These are phyloP conservation scores for Pseudopipra pipra DNA, from an alignment of 2,113 vertebrate species.

Conservation along the genomic window DNA sequence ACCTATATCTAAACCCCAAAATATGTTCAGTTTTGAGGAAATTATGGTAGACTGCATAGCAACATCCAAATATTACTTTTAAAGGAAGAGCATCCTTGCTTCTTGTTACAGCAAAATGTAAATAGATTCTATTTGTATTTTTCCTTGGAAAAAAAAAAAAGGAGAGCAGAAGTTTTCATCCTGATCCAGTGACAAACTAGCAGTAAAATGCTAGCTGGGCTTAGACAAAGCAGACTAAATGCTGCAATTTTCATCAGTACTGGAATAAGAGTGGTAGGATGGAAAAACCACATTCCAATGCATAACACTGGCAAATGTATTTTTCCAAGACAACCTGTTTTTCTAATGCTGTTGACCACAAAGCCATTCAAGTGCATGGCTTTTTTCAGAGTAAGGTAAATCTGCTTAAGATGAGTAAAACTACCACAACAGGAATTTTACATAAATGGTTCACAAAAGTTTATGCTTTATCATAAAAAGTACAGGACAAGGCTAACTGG, in stretches of 20 bases:
- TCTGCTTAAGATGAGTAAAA: neutral
- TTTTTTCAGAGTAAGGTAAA: neutral
- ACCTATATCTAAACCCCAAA: neutral
- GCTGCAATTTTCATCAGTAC: slow-evolving; percentile 45
- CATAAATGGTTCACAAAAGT: neutral
- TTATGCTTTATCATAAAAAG: neutral
- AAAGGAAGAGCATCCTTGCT: neutral
- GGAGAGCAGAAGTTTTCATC: neutral
- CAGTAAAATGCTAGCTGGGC: slow-evolving; percentile 1
- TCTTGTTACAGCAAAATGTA: neutral
- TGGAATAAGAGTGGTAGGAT: neutral
- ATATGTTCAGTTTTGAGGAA: neutral
- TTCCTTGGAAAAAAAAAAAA: neutral
- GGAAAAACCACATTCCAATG: slow-evolving; percentile 42
- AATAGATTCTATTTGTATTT: neutral
- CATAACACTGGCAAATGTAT: slow-evolving; percentile 1
- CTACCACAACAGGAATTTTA: neutral
- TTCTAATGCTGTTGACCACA: slow-evolving; percentile 30
- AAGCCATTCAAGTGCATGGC: neutral
- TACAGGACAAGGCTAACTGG: neutral
- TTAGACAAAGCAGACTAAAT: slow-evolving; percentile 10
- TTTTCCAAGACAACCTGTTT: slow-evolving; percentile 54
- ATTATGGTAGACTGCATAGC: neutral
- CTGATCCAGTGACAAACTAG: slow-evolving; percentile 6
- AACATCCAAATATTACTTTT: neutral